Base-by-base conservation (phyloP, 2,888 invertebrate species). In the Drosophila pseudotakahashii region DNA sequence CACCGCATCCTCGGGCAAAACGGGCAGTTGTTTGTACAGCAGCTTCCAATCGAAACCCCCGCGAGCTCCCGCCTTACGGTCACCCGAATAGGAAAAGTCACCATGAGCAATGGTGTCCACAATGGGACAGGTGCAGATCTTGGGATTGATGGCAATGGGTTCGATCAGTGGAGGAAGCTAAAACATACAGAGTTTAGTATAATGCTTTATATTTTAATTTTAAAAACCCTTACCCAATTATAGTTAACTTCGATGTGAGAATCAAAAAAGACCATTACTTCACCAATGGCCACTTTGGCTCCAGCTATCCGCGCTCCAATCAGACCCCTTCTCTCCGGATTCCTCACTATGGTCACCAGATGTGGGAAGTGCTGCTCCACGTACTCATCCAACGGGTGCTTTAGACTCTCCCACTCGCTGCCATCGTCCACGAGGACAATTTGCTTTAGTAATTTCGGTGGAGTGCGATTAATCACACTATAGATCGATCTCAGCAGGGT, bases 11-110 rank as follows among this genome's bases (percentile, higher is more conserved):
- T 89, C 89, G 2, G 90, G 84, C 30, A 91, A 57, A 93, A 66
- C 98, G 96, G 93, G 98, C 98, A 82, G 98, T 36, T 89, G 81
- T 23, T 91, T 90, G 92, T 99, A 99, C 92, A 95, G 97, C 89
- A 99, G 94, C 90, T 98, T 97, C 99, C 99, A 99, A 91, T 99
- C 98, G 92, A 99, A 99, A 9, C 98, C 98, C 0, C 99, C 96
- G 1, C 97, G 93, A 0, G 97, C 96, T 1, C 98, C 98, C 90
- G 97, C 96, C 92, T 98, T 98, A 91, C 98, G 97, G 0, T 98
- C 96, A 54, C 97, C 94, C 89, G 44, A 70, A 14, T 98, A 98
- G 80, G 97, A 96, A 91, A 99, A 98, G 34, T 96, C 97, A 84
- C 97, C 97, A 92, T 94, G 92, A 0, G 97, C 97, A 51, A 99